Percentiles rank a stretch among this genome's conserved stretches.
Conservation (phyloP, 1,140 invertebrate species). For the Drosophila dunni region DNA sequence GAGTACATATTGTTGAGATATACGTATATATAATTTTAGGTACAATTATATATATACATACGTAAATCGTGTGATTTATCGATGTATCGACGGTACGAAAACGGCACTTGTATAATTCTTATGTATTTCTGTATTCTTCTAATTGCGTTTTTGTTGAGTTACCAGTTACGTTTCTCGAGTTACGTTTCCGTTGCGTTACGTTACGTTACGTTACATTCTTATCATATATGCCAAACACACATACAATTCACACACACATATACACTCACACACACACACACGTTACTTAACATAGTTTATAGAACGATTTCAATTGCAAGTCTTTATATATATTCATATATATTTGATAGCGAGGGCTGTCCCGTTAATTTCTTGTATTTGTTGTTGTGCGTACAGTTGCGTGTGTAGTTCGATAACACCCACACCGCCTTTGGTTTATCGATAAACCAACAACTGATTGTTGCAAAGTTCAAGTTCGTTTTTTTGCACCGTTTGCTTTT, state of each 20-base stretch:
- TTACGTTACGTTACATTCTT: conserved; percentile 68
- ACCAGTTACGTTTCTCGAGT: conserved; percentile 79
- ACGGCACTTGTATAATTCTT: conserved; percentile 55
- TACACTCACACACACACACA: conserved; percentile 27
- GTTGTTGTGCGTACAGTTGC: conserved; percentile 24
- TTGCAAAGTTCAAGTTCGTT: conserved; percentile 12
- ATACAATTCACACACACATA: conserved; percentile 19
- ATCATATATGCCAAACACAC: conserved; percentile 40
- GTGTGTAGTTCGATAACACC: conserved; percentile 5
- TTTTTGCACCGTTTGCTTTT: conserved; percentile 14
- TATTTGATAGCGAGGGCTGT: conserved; percentile 16
- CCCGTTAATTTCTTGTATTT: conserved; percentile 26
- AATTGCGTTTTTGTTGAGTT: conserved; percentile 82
- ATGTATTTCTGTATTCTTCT: conserved; percentile 79
- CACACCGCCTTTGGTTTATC: conserved; percentile 1
- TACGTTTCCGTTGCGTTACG: conserved; percentile 79
- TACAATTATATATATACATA: conserved; percentile 26
- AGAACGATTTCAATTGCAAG: conserved; percentile 20
- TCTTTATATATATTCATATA: conserved; percentile 17
- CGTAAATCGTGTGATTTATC: conserved; percentile 44
- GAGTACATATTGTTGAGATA: neutral
- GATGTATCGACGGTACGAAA: conserved; percentile 69
- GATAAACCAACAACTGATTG: conserved; percentile 12
- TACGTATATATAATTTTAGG: neutral
- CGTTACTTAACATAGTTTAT: conserved; percentile 43